Conservation (phyloP, 2,113 vertebrate species). For the Lontra canadensis region DNA sequence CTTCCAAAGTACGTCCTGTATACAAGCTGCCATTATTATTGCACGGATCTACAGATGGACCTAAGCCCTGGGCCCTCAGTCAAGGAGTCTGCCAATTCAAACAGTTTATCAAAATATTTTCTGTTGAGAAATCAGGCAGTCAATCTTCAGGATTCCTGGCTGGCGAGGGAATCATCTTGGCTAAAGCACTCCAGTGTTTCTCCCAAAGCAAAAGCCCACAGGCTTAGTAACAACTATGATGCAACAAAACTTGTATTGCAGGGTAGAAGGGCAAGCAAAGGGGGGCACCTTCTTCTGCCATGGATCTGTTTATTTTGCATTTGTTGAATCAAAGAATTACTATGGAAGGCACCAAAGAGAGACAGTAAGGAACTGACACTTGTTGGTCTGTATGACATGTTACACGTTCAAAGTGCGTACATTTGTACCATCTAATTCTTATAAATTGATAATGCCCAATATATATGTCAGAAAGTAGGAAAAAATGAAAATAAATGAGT, state of each 20-base stretch:
- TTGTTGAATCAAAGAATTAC: not conserved
- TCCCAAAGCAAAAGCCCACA: not conserved
- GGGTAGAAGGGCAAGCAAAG: not conserved
- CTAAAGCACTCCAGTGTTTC: not conserved
- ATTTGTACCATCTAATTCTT: not conserved
- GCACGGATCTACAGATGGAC: not conserved
- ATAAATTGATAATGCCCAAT: not conserved
- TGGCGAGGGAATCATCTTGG: not conserved
- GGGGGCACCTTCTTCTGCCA: too few species aligned
- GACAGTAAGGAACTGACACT: not conserved
- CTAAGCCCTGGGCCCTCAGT: not conserved
- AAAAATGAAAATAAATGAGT: not conserved
- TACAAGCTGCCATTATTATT: not conserved
- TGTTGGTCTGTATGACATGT: too few species aligned
- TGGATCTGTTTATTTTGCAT: not conserved
- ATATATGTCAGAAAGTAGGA: not conserved
- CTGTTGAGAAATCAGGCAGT: conserved; percentile 15
- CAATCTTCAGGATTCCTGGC: not conserved
- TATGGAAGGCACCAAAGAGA: not conserved
- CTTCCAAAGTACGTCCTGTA: not conserved
- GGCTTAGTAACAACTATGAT: not conserved
- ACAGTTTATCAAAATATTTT: conserved; percentile 48
- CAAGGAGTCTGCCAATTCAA: conserved; percentile 34
- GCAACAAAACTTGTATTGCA: not conserved
- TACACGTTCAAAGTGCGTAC: not conserved